Evolutionary conservation across 2,888 invertebrate genomes (phyloP), one percentile per base, ranked within the genome.

Genomic region (Geotrupes spiniger): DNA sequence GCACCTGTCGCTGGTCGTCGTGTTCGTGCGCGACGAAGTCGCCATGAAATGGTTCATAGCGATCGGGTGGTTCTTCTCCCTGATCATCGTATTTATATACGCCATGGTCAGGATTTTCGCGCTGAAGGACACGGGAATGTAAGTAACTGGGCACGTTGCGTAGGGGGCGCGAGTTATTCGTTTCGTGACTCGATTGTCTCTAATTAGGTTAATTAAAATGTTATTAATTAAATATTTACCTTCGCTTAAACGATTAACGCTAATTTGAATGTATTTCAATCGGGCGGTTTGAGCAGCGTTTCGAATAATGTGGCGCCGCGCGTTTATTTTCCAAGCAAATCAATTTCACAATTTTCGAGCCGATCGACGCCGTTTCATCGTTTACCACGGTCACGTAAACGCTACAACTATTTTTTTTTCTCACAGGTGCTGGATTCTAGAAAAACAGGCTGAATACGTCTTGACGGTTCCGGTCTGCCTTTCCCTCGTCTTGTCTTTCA

Each of bases 1-100:
- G 5, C 87, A 89, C 68, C 78, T 89, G 11, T 80, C 88, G 0
- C 74, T 91, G 1, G 87, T 88, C 6, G 81, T 87, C 61, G 87
- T 89, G 10, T 89, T 89, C 66, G 83, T 87, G 27, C 79, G 81
- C 60, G 87, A 89, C 57, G 80, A 83, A 43, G 76, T 82, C 40
- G 81, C 87, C 2, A 79, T 88, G 77, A 78, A 78, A 42, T 84
- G 83, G 77, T 88, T 89, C 67, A 75, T 76, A 59, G 68, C 72
- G 28, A 74, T 83, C 29, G 88, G 89, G 36, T 90, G 89, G 89
- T 76, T 80, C 0, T 63, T 79, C 0, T 81, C 86, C 0, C 53
- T 81, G 5, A 28, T 79, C 12, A 74, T 84, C 46, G 72, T 80
- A 2, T 47, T 64, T 1, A 58, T 69, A 2, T 81, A 80, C 59